Evolutionary conservation across 2,888 invertebrate genomes (phyloP).

Genomic region (Caenorhabditis sp.): DNA sequence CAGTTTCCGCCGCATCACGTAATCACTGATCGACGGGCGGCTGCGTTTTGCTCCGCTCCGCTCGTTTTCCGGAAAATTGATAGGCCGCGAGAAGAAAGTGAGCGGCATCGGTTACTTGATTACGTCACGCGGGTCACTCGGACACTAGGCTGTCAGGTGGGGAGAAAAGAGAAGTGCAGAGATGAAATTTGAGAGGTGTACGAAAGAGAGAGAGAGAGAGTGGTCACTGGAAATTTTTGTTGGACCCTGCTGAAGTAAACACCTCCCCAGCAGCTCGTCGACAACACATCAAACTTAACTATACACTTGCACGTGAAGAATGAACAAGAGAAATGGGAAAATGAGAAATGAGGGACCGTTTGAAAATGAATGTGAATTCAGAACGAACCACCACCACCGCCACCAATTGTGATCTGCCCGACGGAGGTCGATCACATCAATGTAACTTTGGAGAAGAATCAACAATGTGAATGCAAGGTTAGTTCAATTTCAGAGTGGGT

Average conservation of each 20-base stretch:
- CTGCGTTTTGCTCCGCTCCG: constrained; percentile 14
- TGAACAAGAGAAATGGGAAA: constrained; percentile 3
- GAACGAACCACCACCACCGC: constrained; percentile 72
- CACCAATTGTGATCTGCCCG: constrained; percentile 77
- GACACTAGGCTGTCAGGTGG: constrained; percentile 28
- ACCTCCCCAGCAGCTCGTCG: constrained; percentile 1
- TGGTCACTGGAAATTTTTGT: constrained; percentile 35
- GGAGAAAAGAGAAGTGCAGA: constrained; percentile 29
- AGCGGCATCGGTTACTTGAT: constrained; percentile 9
- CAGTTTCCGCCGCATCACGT: constrained; percentile 16
- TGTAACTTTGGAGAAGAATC: constrained; percentile 77
- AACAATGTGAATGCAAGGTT: constrained; percentile 77
- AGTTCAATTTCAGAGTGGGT: not conserved
- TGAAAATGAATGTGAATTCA: constrained; percentile 20
- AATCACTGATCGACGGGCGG: constrained; percentile 35
- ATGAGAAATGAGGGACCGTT: not conserved
- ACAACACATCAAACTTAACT: constrained; percentile 40
- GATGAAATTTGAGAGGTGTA: constrained; percentile 39
- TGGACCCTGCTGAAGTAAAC: constrained; percentile 18
- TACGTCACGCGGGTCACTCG: constrained; percentile 48
- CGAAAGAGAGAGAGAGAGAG: too few species aligned
- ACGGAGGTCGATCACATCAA: constrained; percentile 77
- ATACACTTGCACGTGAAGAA: constrained; percentile 24
- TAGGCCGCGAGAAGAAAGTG: constrained; percentile 8
- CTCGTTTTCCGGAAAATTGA: constrained; percentile 20